These are phyloP conservation scores for Delphinapterus leucas DNA, from an alignment of 2,113 vertebrate genomes.

Conservation along the genomic window DNA sequence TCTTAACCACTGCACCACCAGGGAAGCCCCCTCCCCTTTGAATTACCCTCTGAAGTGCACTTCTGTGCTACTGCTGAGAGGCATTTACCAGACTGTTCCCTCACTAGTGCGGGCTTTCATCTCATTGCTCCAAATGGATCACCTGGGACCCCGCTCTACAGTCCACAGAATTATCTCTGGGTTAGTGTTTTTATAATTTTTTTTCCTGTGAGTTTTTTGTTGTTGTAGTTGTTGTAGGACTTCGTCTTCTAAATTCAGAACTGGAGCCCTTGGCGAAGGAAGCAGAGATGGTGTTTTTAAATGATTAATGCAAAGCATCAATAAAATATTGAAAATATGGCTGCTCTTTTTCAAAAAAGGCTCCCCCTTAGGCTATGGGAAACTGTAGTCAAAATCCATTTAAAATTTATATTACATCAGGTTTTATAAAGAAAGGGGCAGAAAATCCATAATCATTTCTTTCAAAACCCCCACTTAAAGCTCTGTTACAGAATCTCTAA, in stretches of 20 bases:
- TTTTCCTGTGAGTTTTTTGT: constrained; percentile 2
- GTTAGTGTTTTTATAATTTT: background rate
- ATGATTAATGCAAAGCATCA: constrained; percentile 50
- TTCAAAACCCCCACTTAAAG: background rate
- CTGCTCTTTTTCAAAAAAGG: constrained; percentile 37
- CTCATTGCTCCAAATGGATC: constrained; percentile 13
- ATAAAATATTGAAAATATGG: constrained; percentile 46
- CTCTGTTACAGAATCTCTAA: background rate
- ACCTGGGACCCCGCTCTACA: background rate
- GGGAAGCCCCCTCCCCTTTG: background rate
- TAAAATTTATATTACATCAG: background rate
- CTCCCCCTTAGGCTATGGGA: background rate
- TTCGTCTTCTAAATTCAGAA: constrained; percentile 47
- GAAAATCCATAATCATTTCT: constrained; percentile 46
- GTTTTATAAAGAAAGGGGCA: background rate
- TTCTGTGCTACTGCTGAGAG: background rate
- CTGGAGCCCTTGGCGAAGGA: constrained; percentile 31
- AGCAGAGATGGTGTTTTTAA: constrained; percentile 65
- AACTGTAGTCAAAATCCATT: constrained; percentile 30
- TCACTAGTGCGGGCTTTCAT: background rate
- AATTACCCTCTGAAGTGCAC: background rate
- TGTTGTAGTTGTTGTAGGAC: background rate
- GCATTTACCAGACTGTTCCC: background rate
- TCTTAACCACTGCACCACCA: too few species aligned
- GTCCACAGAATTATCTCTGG: background rate